phyloP scores from a whole-genome alignment of 2,888 invertebrate species.

The Catocala sponsa region DNA sequence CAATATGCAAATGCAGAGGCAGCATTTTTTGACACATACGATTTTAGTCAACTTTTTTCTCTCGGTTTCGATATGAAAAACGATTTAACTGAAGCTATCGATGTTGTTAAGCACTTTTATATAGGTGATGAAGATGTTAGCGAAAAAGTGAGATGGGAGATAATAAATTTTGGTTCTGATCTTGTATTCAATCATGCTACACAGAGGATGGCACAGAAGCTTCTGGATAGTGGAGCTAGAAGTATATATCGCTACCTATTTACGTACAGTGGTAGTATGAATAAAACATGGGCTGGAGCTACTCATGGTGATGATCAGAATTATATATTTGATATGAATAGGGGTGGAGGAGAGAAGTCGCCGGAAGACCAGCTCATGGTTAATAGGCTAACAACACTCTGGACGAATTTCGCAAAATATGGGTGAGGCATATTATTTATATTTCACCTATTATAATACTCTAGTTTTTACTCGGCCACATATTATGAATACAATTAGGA shows the following conservation, averaged over 20 bases:
- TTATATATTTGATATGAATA: constrained; percentile 6
- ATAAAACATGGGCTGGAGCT: not conserved
- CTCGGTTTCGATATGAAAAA: too few relatives aligned
- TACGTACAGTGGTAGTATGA: constrained; percentile 23
- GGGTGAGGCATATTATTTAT: constrained; percentile 32
- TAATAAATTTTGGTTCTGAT: constrained; percentile 13
- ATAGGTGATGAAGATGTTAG: constrained; percentile 29
- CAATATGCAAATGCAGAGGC: too few relatives aligned
- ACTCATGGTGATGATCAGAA: constrained; percentile 1
- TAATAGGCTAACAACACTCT: constrained; percentile 37
- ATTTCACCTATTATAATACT: too few relatives aligned
- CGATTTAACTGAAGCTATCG: too few relatives aligned
- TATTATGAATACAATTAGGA: too few relatives aligned
- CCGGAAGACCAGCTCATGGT: constrained; percentile 36
- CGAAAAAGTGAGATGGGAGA: constrained; percentile 2
- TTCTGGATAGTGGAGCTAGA: constrained; percentile 17
- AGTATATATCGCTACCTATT: constrained; percentile 31
- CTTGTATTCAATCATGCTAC: constrained; percentile 22
- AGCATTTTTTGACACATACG: too few relatives aligned
- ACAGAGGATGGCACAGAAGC: constrained; percentile 24
- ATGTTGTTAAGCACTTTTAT: constrained; percentile 17
- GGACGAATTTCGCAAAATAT: constrained; percentile 51
- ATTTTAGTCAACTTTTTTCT: too few relatives aligned
- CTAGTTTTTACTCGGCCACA: too few relatives aligned
- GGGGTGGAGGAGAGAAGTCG: not conserved